A percentile compares a stretch with the other conserved stretches of the same genome.
Conservation (phyloP, 1,140 invertebrate genomes). For the Neuroterus valhalla region DNA sequence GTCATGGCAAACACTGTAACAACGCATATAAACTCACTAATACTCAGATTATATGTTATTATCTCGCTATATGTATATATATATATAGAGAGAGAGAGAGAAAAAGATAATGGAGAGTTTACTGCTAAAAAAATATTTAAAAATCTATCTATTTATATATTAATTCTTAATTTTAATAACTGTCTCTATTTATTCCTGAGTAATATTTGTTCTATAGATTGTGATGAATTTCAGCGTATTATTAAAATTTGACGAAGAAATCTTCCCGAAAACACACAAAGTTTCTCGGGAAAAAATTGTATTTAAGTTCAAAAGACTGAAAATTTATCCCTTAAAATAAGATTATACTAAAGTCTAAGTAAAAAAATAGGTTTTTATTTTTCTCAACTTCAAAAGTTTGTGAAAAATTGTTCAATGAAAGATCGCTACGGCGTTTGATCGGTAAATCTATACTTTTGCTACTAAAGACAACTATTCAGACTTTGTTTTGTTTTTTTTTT, state of each 20-base stretch:
- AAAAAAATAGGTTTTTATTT: not conserved
- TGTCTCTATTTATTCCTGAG: constrained; percentile 21
- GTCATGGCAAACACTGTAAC: constrained; percentile 16
- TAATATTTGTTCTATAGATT: constrained; percentile 12
- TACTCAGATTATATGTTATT: not conserved
- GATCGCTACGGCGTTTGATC: not conserved
- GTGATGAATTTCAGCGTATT: not conserved
- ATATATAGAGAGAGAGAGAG: too few species aligned
- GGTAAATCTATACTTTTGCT: not conserved
- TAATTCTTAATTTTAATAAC: constrained; percentile 20
- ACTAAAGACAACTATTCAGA: constrained; percentile 5
- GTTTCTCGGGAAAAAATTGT: constrained; percentile 11
- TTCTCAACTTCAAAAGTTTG: not conserved
- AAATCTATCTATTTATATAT: constrained; percentile 8
- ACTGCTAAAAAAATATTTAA: too few species aligned
- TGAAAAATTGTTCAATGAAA: not conserved
- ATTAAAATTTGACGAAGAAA: not conserved
- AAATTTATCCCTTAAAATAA: not conserved
- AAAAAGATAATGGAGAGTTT: too few species aligned
- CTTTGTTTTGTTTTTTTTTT: not conserved
- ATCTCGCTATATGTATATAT: too few species aligned
- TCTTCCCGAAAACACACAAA: not conserved
- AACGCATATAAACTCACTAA: constrained; percentile 13
- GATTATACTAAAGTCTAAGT: constrained; percentile 7
- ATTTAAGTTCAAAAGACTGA: not conserved